Base-by-base conservation (phyloP, 2,797 vertebrate genomes). In the Lepilemur septentrionalis region DNA sequence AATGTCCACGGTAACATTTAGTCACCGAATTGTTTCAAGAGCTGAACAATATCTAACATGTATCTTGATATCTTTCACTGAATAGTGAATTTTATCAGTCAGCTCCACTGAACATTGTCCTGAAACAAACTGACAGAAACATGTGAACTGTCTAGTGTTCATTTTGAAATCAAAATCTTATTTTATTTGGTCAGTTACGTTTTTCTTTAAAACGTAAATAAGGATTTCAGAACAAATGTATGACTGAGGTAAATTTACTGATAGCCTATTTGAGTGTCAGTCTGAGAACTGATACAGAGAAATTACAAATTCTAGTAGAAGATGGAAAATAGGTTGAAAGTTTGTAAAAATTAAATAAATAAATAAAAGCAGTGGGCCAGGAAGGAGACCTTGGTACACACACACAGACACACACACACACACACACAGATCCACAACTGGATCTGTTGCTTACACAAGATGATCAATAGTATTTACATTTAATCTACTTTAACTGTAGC, bases 111-210 rank as follows among this genome's bases (percentile, higher is more conserved):
- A 93, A 76, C 43, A 85, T 38, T 38, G 2, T 46, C 43, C 22
- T 76, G 23, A 91, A 95, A 67, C 13, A 94, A 91, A 76, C 12
- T 87, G 18, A 87, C 30, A 84, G 46, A 90, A 96, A 84, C 82
- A 61, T 61, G 6, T 35, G 50, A 91, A 35, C 3, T 81, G 5
- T 43, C 25, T 12, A 61, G 32, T 69, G 14, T 73, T 69, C 22
- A 43, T 48, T 85, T 15, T 84, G 52, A 89, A 94, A 63, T 55
- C 3, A 69, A 73, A 94, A 69, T 43, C 7, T 63, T 81, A 8
- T 23, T 28, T 78, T 83, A 83, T 92, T 87, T 84, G 48, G 17
- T 76, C 15, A 80, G 48, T 23, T 15, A 38, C 8, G 59, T 61
- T 89, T 94, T 83, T 96, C 67, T 83, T 76, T 38, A 73, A 86